Base-by-base conservation (phyloP, 2,888 invertebrate genomes). In the Polia nebulosa region DNA sequence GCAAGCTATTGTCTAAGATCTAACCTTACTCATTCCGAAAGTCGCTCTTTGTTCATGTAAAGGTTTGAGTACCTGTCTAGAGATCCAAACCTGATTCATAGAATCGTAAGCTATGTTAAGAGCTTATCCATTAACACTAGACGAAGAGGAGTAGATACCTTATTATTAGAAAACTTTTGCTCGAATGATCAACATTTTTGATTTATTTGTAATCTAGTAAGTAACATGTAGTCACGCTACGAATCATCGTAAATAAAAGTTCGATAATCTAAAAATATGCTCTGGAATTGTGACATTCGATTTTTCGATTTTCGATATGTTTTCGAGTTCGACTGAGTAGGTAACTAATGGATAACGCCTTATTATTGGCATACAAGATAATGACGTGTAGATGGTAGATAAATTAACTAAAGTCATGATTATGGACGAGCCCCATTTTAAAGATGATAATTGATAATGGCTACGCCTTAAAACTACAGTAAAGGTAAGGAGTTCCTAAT, bases 1-100 rank as follows among this genome's bases (percentile, higher is more conserved):
- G 82, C 82, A 29, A 62, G 20, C 75, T 63, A 80, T 84, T 83
- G 82, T 83, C 66, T 77, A 32, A 49, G 52, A 77, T 58, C 67
- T 84, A 84, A 82, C 84, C 82, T 84, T 75, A 77, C 70, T 68
- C 62, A 47, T 76, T 81, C 76, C 59, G 82, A 79, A 76, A 79
- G 81, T 72, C 53, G 62, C 51, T 71, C 74, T 69, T 81, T 82
- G 78, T 78, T 77, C 51, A 58, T 70, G 77, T 69, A 66, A 63
- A 51, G 59, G 47, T 67, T 68, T 71, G 41, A 66, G 67, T 57
- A 70, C 49, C 59, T 55, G 52, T 53, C 39, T 69, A 47, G 34
- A 61, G 52, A 78, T 66, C 39, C 25, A 44, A 34, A 49, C 41
- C 32, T 51, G 67, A 74, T 73, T 61, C 27, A 41, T 57, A 53